These are phyloP conservation scores for Chymomyza costata DNA, from an alignment of 1,140 invertebrate species.

Conservation along the genomic window DNA sequence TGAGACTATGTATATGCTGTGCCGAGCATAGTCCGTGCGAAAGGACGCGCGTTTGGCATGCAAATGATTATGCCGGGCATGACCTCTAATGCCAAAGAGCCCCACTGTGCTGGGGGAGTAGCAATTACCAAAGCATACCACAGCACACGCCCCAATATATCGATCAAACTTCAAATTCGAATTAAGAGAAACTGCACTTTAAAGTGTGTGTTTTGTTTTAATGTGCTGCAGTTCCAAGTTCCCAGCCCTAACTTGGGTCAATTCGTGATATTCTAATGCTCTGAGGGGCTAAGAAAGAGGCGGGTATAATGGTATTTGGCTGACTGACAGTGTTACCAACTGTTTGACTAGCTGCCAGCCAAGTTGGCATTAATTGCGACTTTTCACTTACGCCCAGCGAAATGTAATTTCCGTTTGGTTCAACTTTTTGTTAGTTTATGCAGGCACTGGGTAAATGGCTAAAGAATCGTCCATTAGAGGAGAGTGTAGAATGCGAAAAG, in stretches of 20 bases:
- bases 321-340: no score
- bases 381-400: conserved; percentile 40
- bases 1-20: no score
- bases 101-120: no score
- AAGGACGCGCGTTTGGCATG: conserved; percentile 32
- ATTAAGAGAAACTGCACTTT: conserved; percentile 57
- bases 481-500: no score
- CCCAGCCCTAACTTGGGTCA: conserved; percentile 34
- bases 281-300: no score
- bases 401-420: conserved; percentile 60
- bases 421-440: conserved; percentile 25
- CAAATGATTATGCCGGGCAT: no score
- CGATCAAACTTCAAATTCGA: conserved; percentile 74
- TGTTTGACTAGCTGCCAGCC: neutral
- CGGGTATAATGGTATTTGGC: no score
- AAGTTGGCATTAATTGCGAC: conserved; percentile 56
- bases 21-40: no score
- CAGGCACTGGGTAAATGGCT: no score
- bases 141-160: conserved; percentile 46
- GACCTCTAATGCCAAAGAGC: conserved; percentile 1
- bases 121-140: conserved; percentile 25
- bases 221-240: conserved; percentile 18
- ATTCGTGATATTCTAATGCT: no score
- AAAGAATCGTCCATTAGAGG: no score
- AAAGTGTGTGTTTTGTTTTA: conserved; percentile 54